phyloP scores from a whole-genome alignment of 2,113 vertebrate genomes.

The Gymnarchus niloticus region DNA sequence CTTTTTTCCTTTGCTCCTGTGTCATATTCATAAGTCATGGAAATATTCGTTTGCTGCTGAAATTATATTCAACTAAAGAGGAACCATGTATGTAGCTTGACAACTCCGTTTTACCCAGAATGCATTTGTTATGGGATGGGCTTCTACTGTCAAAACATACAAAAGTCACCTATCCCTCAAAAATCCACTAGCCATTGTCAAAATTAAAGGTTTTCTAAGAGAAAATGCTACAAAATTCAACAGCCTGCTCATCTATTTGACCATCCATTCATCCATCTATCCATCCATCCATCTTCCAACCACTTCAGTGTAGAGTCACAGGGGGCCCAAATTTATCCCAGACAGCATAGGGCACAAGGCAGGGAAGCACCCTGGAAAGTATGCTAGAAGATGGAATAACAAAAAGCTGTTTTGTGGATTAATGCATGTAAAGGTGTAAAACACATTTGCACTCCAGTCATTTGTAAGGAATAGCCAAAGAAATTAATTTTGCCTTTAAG shows the following conservation, averaged over 20 bases:
- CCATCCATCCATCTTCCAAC: too few relatives aligned
- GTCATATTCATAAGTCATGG: constrained; percentile 47
- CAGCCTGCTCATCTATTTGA: too few relatives aligned
- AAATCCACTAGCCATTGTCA: constrained; percentile 39
- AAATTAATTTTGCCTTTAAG: too few relatives aligned
- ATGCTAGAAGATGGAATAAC: not conserved
- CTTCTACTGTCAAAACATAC: not conserved
- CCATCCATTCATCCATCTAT: not conserved
- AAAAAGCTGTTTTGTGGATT: not conserved
- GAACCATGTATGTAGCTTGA: constrained; percentile 13
- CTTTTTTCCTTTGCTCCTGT: constrained; percentile 33
- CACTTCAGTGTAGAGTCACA: too few relatives aligned
- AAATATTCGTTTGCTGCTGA: constrained; percentile 35
- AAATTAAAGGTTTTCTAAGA: too few relatives aligned
- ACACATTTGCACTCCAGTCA: too few relatives aligned
- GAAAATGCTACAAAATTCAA: too few relatives aligned
- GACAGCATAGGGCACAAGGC: not conserved
- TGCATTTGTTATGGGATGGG: not conserved
- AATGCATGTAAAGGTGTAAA: not conserved
- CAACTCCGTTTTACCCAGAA: not conserved
- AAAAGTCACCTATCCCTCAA: constrained; percentile 20
- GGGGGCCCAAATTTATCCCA: not conserved
- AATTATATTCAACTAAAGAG: constrained; percentile 40
- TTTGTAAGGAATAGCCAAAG: too few relatives aligned
- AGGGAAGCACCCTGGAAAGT: not conserved